Evolutionary conservation across 2,888 invertebrate species (phyloP).

Genomic region (Ecdyonurus torrentis): DNA sequence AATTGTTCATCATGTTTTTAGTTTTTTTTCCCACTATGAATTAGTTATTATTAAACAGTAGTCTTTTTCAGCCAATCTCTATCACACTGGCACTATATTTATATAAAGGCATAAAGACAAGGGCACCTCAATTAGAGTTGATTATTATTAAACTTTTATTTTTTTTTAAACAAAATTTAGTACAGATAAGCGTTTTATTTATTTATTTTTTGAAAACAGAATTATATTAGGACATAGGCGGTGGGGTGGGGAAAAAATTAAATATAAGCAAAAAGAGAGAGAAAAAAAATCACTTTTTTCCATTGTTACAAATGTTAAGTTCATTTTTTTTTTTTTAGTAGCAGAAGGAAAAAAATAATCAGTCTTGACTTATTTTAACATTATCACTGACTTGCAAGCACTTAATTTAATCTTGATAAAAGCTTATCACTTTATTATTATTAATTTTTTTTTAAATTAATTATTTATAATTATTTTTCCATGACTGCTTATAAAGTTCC

Average conservation of each 20-base stretch:
- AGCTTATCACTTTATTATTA: neutral
- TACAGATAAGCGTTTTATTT: neutral
- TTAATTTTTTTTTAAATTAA: too few relatives aligned
- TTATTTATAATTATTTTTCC: too few relatives aligned
- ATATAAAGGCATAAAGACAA: neutral
- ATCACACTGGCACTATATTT: neutral
- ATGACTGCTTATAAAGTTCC: too few relatives aligned
- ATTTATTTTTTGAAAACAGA: too few relatives aligned
- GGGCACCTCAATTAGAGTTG: too few relatives aligned
- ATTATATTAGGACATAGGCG: neutral
- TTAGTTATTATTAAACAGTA: neutral
- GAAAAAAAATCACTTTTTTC: neutral
- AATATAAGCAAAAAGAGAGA: too few relatives aligned
- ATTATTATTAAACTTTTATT: too few relatives aligned
- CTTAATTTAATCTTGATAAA: neutral
- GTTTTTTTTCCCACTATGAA: neutral
- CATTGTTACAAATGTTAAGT: neutral
- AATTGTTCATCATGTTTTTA: neutral
- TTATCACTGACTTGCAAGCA: neutral
- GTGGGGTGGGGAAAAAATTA: neutral
- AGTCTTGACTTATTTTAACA: neutral
- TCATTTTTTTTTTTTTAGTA: neutral
- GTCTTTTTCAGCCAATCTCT: neutral
- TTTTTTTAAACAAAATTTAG: too few relatives aligned
- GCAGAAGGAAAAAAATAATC: slow-evolving; percentile 1